Base-by-base conservation (phyloP, 2,888 invertebrate genomes). In the Physocephala rufipes region DNA sequence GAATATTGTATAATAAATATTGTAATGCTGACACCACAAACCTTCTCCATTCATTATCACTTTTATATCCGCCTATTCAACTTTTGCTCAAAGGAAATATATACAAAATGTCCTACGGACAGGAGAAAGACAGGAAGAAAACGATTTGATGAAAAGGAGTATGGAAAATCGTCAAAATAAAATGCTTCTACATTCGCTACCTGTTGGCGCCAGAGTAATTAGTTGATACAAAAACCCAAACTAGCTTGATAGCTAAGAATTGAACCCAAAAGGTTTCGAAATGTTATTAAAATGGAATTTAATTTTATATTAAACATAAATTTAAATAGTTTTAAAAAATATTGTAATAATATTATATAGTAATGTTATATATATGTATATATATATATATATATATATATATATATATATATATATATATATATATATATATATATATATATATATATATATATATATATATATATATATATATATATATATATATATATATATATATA, bases 1-100 rank as follows among this genome's bases (percentile, higher is more conserved):
- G 45, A 47, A 63, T 64, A n/a, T n/a, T n/a, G n/a, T n/a, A 55
- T 58, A 61, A 70, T 55, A 30, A 70, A 63, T 70, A 70, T 64
- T 65, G 71, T 66, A 58, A 58, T 61, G 30, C 13, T 51, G 30
- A 28, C 68, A 47, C 67, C 59, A 58, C 47, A 36, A 36, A 36
- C 36, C 36, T 21, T 45, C 67, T 36, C 43, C 7, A n/a, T 28
- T 61, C 59, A 59, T 30, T 43, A 16, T 47, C 63, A 26, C 36
- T 36, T 36, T 36, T 36, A 4, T 36, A 36, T 7, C 58, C 24
- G 24, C 24, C 62, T 21, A n/a, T 45, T n/a, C 13, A 16, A 28
- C 61, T 4, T 24, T 28, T 13, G 24, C 1, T n/a, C n/a, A n/a
- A n/a, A n/a, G n/a, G n/a, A n/a, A n/a, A n/a, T n/a, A n/a, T n/a